Base-by-base conservation (phyloP, 35 echinoderm and acorn worm species). In the Apostichopus californicus region DNA sequence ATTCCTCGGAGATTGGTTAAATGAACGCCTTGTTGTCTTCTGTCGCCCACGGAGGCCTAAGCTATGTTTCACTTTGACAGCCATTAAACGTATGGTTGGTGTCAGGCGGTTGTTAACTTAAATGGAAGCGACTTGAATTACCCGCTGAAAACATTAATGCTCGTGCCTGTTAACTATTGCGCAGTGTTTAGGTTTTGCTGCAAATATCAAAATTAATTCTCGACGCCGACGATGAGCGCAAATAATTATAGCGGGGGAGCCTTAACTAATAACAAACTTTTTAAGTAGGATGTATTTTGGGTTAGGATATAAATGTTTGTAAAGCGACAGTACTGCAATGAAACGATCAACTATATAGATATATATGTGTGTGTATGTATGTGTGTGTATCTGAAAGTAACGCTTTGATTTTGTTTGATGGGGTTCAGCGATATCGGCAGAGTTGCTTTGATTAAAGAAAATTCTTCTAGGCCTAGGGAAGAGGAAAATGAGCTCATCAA, bases 181-280 rank as follows among this genome's bases (percentile, higher is more conserved):
- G 24, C 28, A 12, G 86, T 89, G 60, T 89, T 72, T 72, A 72
- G 60, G 71, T 89, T 82, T 52, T 55, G 81, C 86, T 52, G 60
- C 86, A 89, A 89, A 89, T 89, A 89, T 89, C 86, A 75, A 89
- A 89, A 89, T 89, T 89, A 89, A 89, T 89, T 66, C 86, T 89
- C 68, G 86, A 89, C 86, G 86, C 86, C 86, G 86, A 26, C 60
- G 60, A 53, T 68, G 61, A 89, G 26, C 57, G 81, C 86, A 89
- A 68, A 89, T 75, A 89, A 89, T 89, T 89, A 89, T 89, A 68
- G 53, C 68, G 53, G 63, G 82, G 61, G 86, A 89, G 81, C 81
- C 81, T 85, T 85, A 85, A 85, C 81, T 85, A 85, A 85, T 85
- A 85, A 85, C 81, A 85, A 85, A 85, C 81, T 85, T 85, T 85